These are phyloP conservation scores for Tachina grossa DNA, from an alignment of 2,888 invertebrate genomes.

Conservation along the genomic window DNA sequence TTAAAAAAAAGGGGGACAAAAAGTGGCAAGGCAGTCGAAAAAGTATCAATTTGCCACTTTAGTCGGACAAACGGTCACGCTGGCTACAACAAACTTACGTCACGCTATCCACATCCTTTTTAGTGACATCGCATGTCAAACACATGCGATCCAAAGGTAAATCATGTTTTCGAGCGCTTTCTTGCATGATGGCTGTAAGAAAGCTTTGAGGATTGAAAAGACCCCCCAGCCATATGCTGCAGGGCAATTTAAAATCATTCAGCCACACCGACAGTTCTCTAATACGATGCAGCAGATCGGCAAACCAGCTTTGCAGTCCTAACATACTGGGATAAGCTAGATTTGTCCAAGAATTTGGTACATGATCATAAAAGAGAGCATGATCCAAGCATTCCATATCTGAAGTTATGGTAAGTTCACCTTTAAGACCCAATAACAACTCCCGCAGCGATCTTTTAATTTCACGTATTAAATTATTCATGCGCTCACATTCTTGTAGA, in stretches of 20 bases:
- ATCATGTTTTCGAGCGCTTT: conserved; percentile 97
- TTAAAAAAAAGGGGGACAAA: too few species aligned
- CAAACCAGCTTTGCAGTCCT: conserved; percentile 93
- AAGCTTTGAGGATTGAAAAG: conserved; percentile 99
- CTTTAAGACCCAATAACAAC: conserved; percentile 94
- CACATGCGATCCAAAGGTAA: conserved; percentile 98
- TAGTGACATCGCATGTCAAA: conserved; percentile 96
- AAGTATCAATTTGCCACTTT: too few species aligned
- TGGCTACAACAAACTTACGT: conserved; percentile 84
- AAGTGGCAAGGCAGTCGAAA: too few species aligned
- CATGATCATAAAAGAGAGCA: conserved; percentile 92
- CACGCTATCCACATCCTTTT: conserved; percentile 93
- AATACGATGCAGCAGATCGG: conserved; percentile 91
- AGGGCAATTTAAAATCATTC: conserved; percentile 90
- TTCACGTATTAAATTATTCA: conserved; percentile 94
- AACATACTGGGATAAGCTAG: conserved; percentile 95
- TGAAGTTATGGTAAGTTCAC: conserved; percentile 96
- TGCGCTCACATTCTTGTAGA: conserved; percentile 96
- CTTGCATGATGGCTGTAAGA: conserved; percentile 98
- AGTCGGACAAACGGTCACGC: too few species aligned
- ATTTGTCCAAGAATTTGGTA: conserved; percentile 92
- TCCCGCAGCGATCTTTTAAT: conserved; percentile 92
- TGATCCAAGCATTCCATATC: conserved; percentile 96
- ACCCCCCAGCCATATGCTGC: conserved; percentile 96
- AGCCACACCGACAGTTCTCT: conserved; percentile 94